A percentile compares a stretch with the other conserved stretches of the same genome.
Evolutionary conservation across 1,140 invertebrate genomes (phyloP).

Genomic region (Drosophila neocordata): DNA sequence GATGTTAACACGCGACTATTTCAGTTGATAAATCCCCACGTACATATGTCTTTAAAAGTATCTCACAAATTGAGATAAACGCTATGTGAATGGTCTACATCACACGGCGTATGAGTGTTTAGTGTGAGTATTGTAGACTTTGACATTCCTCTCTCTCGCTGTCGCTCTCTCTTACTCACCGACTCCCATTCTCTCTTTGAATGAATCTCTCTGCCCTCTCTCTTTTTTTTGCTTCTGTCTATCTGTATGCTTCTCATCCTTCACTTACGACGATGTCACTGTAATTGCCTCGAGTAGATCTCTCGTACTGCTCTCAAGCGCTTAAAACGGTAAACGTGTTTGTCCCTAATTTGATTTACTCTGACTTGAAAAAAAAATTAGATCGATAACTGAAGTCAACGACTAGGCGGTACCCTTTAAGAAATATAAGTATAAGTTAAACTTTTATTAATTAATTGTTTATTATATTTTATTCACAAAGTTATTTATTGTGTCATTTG

Average conservation of each 20-base stretch:
- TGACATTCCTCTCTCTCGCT: background rate
- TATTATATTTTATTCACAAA: background rate
- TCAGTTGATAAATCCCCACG: constrained; percentile 13
- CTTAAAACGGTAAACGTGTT: constrained; percentile 57
- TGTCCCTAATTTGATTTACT: constrained; percentile 54
- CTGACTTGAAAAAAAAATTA: background rate
- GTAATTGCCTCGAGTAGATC: constrained; percentile 52
- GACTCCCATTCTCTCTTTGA: constrained; percentile 13
- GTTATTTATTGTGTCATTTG: background rate
- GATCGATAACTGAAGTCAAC: background rate
- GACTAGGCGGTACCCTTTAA: background rate
- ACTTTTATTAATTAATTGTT: constrained; percentile 14
- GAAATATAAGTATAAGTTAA: background rate
- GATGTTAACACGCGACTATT: constrained; percentile 56
- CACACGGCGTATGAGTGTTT: constrained; percentile 27
- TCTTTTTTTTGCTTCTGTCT: background rate
- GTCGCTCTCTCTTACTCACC: background rate
- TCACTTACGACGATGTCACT: constrained; percentile 24
- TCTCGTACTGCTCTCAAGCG: constrained; percentile 18
- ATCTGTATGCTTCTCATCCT: background rate
- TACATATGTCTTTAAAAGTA: constrained; percentile 33
- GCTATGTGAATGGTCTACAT: constrained; percentile 15
- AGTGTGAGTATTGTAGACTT: constrained; percentile 25
- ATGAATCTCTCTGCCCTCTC: constrained; percentile 33
- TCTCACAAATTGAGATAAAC: constrained; percentile 53